Conservation (phyloP, 2,888 invertebrate species). For the Hemicrepidius hirtus region DNA sequence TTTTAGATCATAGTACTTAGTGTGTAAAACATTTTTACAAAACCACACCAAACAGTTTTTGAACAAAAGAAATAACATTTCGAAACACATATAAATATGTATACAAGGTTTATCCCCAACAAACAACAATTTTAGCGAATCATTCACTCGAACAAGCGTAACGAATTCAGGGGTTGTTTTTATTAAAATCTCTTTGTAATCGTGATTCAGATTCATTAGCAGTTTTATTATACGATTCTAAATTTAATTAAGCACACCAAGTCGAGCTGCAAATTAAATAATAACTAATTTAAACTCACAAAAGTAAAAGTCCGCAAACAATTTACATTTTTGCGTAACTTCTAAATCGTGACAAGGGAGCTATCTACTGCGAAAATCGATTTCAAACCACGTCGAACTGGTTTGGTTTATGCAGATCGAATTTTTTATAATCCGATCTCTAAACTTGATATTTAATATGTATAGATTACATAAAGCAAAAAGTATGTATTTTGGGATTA, state of each 20-base stretch:
- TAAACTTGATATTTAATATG: too few species aligned
- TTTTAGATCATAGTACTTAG: too few species aligned
- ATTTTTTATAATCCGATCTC: too few species aligned
- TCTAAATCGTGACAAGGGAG: neutral
- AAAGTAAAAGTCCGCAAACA: conserved; percentile 12
- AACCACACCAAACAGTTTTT: neutral
- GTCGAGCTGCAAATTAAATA: conserved; percentile 7
- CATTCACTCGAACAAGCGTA: conserved; percentile 20
- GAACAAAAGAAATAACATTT: neutral
- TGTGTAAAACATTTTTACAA: too few species aligned
- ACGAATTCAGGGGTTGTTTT: conserved; percentile 28
- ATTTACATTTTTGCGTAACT: neutral
- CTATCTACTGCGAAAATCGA: too few species aligned
- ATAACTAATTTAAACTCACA: conserved; percentile 13
- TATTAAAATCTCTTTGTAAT: conserved; percentile 27
- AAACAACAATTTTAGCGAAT: conserved; percentile 5
- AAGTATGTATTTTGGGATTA: too few species aligned
- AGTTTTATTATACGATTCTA: conserved; percentile 20
- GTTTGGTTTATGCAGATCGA: too few species aligned
- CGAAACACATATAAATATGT: neutral
- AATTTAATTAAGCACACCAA: conserved; percentile 19
- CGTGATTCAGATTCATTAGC: conserved; percentile 21
- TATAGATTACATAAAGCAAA: too few species aligned
- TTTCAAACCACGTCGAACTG: too few species aligned
- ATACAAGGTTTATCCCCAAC: neutral